These are phyloP conservation scores for Cremastobaeus sp. DNA, from an alignment of 2,888 invertebrate genomes.

Conservation along the genomic window DNA sequence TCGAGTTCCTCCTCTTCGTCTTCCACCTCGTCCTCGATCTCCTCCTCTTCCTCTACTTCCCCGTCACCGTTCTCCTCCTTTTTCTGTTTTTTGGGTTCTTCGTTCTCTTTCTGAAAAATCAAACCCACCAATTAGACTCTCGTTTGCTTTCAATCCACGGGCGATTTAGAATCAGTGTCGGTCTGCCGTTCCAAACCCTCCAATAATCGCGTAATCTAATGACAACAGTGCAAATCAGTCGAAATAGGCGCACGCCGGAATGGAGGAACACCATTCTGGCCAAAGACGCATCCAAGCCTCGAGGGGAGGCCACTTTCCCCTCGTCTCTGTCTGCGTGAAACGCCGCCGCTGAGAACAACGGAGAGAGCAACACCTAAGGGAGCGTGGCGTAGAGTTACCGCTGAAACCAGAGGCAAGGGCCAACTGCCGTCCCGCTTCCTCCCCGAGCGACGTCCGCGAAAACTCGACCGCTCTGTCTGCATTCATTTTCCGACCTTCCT, in stretches of 20 bases:
- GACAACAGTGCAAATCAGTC: neutral
- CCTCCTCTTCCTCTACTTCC: slow-evolving; percentile 81
- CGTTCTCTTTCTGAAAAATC: slow-evolving; percentile 83
- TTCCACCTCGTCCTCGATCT: slow-evolving; percentile 83
- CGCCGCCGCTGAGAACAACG: slow-evolving; percentile 2
- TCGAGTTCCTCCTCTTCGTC: slow-evolving; percentile 83
- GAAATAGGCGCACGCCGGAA: neutral
- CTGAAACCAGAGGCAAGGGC: neutral
- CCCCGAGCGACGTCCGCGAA: too few species aligned
- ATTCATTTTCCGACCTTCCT: slow-evolving; percentile 1
- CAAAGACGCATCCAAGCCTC: slow-evolving; percentile 20
- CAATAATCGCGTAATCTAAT: neutral
- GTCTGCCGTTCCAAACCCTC: too few species aligned
- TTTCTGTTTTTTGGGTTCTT: slow-evolving; percentile 88
- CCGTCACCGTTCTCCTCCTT: slow-evolving; percentile 88
- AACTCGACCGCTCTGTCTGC: neutral
- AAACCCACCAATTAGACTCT: neutral
- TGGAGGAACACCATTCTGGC: slow-evolving; percentile 16
- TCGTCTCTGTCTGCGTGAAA: slow-evolving; percentile 7
- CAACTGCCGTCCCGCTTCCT: neutral
- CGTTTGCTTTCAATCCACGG: neutral
- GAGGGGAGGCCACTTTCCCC: slow-evolving; percentile 17
- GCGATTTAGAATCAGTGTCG: too few species aligned
- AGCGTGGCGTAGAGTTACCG: slow-evolving; percentile 42
- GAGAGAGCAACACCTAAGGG: slow-evolving; percentile 26